A percentile compares a stretch with the other conserved stretches of the same genome.
Evolutionary conservation across 2,113 vertebrate genomes (phyloP).

Genomic region (Okapia johnstoni): DNA sequence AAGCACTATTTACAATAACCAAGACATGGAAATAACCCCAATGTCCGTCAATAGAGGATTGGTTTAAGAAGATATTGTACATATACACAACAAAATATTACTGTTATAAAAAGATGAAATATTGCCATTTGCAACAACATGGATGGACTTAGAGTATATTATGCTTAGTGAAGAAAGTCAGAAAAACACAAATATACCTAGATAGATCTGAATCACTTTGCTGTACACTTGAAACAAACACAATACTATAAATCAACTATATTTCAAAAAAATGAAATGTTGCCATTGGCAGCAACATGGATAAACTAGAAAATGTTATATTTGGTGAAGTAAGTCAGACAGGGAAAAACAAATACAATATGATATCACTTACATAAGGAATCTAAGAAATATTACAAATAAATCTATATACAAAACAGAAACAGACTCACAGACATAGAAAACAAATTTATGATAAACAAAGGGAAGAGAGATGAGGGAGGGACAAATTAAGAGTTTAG

Average conservation of each 20-base stretch:
- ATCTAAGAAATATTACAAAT: neutral
- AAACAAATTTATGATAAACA: neutral
- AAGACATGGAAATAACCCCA: neutral
- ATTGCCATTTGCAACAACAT: neutral
- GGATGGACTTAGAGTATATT: neutral
- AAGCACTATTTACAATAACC: neutral
- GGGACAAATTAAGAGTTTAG: neutral
- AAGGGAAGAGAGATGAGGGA: neutral
- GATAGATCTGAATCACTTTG: neutral
- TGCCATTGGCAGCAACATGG: neutral
- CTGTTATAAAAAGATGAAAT: neutral
- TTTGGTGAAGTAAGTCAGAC: neutral
- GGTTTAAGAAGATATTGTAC: neutral
- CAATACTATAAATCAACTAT: neutral
- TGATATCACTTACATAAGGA: neutral
- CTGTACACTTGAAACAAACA: neutral
- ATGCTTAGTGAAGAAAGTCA: neutral
- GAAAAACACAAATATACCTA: neutral
- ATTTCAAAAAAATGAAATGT: neutral
- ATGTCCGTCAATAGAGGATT: neutral
- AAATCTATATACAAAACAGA: neutral
- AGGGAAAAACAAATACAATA: neutral
- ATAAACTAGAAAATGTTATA: neutral
- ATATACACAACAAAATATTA: neutral
- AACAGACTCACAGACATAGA: neutral